A percentile compares a stretch with the other conserved stretches of the same genome.
Evolutionary conservation across 2,888 invertebrate genomes (phyloP).

Genomic region (Pseudoips prasinana): DNA sequence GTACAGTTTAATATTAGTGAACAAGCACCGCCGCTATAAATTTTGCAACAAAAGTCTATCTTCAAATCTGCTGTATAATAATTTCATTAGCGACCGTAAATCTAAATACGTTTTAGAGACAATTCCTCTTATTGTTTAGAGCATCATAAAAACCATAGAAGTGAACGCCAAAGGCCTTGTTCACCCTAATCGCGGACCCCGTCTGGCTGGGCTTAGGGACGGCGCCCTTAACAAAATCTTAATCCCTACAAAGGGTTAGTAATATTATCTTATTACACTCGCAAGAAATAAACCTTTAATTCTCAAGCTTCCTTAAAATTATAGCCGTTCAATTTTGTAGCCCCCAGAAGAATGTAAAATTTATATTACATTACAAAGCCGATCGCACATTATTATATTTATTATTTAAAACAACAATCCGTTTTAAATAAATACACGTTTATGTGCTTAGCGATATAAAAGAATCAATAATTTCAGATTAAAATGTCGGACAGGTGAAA

Average conservation of each 20-base stretch:
- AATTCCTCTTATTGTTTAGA: conserved; percentile 48
- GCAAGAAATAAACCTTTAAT: conserved; percentile 77
- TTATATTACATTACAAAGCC: background rate
- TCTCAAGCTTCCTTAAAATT: conserved; percentile 59
- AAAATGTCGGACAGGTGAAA: conserved; percentile 5
- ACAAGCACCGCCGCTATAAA: no score
- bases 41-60: conserved; percentile 14
- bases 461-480: conserved; percentile 4
- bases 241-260: conserved; percentile 81
- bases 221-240: conserved; percentile 80
- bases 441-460: conserved; percentile 1
- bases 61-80: conserved; percentile 24
- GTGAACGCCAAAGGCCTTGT: conserved; percentile 54
- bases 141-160: conserved; percentile 72
- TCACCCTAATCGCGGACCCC: conserved; percentile 57
- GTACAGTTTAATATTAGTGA: no score
- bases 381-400: background rate
- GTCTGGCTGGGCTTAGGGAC: conserved; percentile 68
- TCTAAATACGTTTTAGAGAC: conserved; percentile 35
- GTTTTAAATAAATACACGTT: conserved; percentile 1
- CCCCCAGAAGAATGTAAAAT: conserved; percentile 4
- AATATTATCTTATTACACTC: conserved; percentile 79
- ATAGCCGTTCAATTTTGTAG: conserved; percentile 35
- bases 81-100: conserved; percentile 34
- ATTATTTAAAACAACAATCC: background rate